Evolutionary conservation across 1,140 invertebrate genomes (phyloP).

Genomic region (Orussus abietinus): DNA sequence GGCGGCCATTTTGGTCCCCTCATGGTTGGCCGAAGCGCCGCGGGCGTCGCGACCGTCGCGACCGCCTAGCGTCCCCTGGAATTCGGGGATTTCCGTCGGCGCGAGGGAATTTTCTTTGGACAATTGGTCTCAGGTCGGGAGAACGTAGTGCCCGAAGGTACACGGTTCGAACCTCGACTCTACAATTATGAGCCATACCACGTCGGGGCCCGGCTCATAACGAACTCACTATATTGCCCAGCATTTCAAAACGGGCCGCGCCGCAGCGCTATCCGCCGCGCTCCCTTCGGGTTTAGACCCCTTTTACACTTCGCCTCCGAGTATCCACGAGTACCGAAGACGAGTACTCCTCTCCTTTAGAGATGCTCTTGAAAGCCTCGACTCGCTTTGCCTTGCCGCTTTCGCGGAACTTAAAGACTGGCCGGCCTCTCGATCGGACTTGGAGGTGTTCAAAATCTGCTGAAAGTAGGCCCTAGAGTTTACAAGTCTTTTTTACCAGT

Average conservation of each 20-base stretch:
- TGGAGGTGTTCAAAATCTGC: too few species aligned
- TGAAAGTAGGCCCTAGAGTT: too few species aligned
- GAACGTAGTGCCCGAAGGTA: constrained; percentile 38
- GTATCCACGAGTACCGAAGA: too few species aligned
- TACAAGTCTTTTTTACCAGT: too few species aligned
- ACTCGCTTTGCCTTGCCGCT: too few species aligned
- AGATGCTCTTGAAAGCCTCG: too few species aligned
- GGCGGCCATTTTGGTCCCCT: constrained; percentile 10
- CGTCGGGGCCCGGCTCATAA: constrained; percentile 45
- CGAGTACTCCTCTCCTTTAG: too few species aligned
- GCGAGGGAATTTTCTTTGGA: constrained; percentile 30
- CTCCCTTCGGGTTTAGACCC: too few species aligned
- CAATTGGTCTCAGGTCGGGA: constrained; percentile 42
- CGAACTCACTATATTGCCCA: constrained; percentile 50
- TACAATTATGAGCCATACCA: constrained; percentile 53
- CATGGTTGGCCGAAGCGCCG: background rate
- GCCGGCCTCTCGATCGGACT: too few species aligned
- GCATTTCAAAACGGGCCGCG: constrained; percentile 39
- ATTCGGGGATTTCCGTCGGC: background rate
- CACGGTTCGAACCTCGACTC: constrained; percentile 34
- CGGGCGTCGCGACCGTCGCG: background rate
- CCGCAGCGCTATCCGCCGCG: too few species aligned
- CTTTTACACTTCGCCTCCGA: too few species aligned
- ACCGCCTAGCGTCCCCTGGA: background rate
- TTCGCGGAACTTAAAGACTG: too few species aligned